These are phyloP conservation scores for Rhinoptilus africanus DNA, from an alignment of 2,113 vertebrate species.

Conservation along the genomic window DNA sequence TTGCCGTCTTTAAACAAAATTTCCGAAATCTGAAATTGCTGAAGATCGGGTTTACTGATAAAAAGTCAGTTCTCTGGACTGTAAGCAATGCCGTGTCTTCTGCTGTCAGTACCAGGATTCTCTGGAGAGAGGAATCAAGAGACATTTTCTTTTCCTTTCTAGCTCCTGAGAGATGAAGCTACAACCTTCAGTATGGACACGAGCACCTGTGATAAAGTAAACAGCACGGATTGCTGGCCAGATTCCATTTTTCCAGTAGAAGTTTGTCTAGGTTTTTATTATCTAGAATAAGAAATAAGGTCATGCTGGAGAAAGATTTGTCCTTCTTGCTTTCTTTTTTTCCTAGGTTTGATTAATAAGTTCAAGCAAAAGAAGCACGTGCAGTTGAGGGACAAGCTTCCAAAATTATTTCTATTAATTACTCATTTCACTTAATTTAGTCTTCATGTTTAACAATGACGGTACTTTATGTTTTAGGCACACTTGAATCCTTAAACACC, in stretches of 20 bases:
- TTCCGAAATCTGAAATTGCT: not conserved
- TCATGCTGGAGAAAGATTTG: not conserved
- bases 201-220: not conserved
- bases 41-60: not conserved
- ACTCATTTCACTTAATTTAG: not conserved
- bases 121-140: not conserved
- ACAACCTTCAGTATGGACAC: not conserved
- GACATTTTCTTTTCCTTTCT: not conserved
- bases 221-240: not conserved
- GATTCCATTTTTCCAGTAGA: not conserved
- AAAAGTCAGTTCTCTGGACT: not conserved
- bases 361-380: not conserved
- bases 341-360: not conserved
- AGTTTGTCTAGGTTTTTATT: not conserved
- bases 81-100: not conserved
- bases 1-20: not conserved
- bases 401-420: not conserved
- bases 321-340: not conserved
- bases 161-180: not conserved
- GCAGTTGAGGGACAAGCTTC: not conserved
- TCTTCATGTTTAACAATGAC: not conserved
- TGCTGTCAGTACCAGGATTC: not conserved
- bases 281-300: not conserved
- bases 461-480: not conserved
- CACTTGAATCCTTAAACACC: not conserved